phyloP scores from a whole-genome alignment of 2,888 invertebrate species.

The Ditula angustiorana region DNA sequence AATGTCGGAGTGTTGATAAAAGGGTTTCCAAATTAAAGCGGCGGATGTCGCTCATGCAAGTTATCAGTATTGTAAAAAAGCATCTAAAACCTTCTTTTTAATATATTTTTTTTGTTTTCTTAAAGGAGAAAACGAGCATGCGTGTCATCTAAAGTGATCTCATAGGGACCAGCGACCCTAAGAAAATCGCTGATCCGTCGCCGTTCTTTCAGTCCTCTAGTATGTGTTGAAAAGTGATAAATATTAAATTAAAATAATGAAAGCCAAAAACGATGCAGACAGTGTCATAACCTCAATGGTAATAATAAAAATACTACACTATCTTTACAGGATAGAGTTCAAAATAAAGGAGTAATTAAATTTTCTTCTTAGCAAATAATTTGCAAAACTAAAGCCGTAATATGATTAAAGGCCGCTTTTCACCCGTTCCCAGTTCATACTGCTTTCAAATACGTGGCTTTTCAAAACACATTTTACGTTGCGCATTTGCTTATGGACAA shows the following conservation, averaged over 20 bases:
- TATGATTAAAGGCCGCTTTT: conserved; percentile 18
- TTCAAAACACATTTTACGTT: conserved; percentile 20
- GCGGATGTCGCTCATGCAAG: neutral
- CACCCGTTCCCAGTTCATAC: neutral
- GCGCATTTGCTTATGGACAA: conserved; percentile 15
- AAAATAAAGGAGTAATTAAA: neutral
- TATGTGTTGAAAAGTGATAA: no score
- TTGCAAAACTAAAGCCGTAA: conserved; percentile 21
- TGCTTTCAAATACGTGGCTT: conserved; percentile 23
- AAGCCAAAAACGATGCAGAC: no score
- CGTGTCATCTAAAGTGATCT: no score
- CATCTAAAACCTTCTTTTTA: no score
- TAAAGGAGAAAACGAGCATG: no score
- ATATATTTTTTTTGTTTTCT: no score
- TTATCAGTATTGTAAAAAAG: no score
- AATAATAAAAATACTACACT: neutral
- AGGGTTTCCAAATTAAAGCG: neutral
- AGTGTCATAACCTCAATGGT: neutral
- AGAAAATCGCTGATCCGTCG: no score
- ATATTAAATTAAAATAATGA: no score
- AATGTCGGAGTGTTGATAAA: neutral
- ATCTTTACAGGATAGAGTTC: neutral
- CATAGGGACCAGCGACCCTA: no score
- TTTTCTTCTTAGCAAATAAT: conserved; percentile 19
- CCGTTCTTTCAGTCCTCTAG: no score